Base-by-base conservation (phyloP, 2,888 invertebrate genomes). In the Nomada fucata region DNA sequence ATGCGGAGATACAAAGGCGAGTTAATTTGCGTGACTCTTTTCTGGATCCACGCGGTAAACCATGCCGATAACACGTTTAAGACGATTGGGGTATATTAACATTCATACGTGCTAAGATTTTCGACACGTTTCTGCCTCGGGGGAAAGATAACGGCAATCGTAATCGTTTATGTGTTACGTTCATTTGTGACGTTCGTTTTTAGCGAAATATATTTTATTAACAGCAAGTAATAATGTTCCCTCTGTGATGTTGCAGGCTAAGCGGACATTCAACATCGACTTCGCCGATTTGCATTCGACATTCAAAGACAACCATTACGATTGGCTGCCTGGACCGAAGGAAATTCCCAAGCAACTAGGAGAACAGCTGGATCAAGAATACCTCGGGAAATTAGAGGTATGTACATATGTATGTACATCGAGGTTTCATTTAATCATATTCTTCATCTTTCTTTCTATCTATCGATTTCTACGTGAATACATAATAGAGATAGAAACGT, bases 281-380 rank as follows among this genome's bases (percentile, higher is more conserved):
- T 94, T 93, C 78, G 85, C 90, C 44, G 92, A 93, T 78, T 90
- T 94, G 74, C 94, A 94, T 80, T 91, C 93, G 55, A 91, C 91
- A 79, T 95, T 94, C 93, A 94, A 93, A 82, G 90, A 91, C 75
- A 89, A 91, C 52, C 94, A 93, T 57, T 95, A 94, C 89, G 93
- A 94, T 64, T 95, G 95, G 95, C 92, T 95, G 75, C 95, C 95
- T 13, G 92, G 92, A 18, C 90, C 85, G 26, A 88, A 92, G 10
- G 91, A 94, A 81, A 94, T 95, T 82, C 95, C 95, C 5, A 95
- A 95, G 91, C 91, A 92, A 60, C 90, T 95, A 26, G 94, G 94
- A 29, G 94, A 95, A 84, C 86, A 89, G 9, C 89, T 94, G 68
- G 89, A 93, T 10, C 83, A 90, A 53, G 93, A 93, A 9, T 93